Base-by-base conservation (phyloP, 2,113 vertebrate genomes). In the Glaucidium brasilianum region DNA sequence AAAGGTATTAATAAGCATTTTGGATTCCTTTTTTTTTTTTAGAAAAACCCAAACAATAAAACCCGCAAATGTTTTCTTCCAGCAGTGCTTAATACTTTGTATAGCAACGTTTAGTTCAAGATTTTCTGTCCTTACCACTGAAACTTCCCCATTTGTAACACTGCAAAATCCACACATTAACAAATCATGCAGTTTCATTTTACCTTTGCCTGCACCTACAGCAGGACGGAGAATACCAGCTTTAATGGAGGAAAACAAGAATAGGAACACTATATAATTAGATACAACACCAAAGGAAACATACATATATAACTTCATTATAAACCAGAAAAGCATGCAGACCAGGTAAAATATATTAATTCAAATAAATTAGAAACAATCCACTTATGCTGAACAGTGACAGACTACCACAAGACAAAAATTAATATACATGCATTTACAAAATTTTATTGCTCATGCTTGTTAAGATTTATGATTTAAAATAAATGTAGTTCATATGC, bases 191-290 rank as follows among this genome's bases (percentile, higher is more conserved):
- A 98, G 88, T 94, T 97, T 97, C 82, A 97, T 96, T 97, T 99
- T 99, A 99, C 99, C 99, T 99, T 99, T 99, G 98, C 97, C 98
- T 98, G 98, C 96, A 98, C 98, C 98, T 99, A 99, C 97, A 98
- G 98, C 98, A 98, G 98, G 98, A 98, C n/a, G 98, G 80, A 97
- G 98, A 98, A 98, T 97, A 98, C 97, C 97, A 98, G 98, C 98
- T 98, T 99, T 96, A 97, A 97, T 88, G 97, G 96, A 92, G 97
- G 91, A 97, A 98, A 96, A 98, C 95, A 98, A 97, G 98, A 98
- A 98, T 27, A 99, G 95, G 97, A 97, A 98, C 92, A 98, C 97
- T 98, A 92, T 95, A 97, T 98, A 96, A 97, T 98, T 98, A 98
- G 97, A 97, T 97, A 97, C 92, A 96, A 97, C 93, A 98, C 92